Evolutionary conservation across 2,113 vertebrate genomes (phyloP).

Genomic region (Cavia porcellus): DNA sequence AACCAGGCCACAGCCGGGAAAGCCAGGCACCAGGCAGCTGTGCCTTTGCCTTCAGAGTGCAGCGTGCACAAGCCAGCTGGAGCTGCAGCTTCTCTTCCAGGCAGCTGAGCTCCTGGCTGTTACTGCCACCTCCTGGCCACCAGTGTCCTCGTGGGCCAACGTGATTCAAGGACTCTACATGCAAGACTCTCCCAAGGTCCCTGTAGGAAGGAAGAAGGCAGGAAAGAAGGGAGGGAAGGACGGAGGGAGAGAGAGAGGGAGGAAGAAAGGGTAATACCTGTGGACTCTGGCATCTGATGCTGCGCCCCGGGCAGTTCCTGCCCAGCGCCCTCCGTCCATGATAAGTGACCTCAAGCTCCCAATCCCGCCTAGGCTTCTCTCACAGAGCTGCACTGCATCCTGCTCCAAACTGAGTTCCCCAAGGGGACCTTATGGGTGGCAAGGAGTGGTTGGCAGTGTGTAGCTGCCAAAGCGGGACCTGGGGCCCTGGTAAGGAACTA

Average conservation of each 20-base stretch:
- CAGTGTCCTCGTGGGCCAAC: neutral
- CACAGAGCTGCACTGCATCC: neutral
- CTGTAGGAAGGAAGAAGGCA: neutral
- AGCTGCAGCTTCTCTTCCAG: neutral
- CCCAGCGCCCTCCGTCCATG: neutral
- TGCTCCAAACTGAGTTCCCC: neutral
- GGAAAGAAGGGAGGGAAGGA: no score
- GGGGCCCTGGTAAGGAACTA: neutral
- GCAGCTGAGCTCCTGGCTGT: neutral
- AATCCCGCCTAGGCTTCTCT: neutral
- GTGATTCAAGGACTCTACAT: neutral
- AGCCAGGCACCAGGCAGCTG: no score
- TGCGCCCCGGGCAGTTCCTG: no score
- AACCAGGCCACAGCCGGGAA: neutral
- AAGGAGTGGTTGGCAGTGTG: neutral
- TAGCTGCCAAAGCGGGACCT: neutral
- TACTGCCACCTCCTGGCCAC: neutral
- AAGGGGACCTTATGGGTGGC: neutral
- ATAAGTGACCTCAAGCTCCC: neutral
- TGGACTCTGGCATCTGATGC: neutral
- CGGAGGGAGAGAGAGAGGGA: neutral
- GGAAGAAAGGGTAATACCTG: neutral
- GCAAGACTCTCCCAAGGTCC: neutral
- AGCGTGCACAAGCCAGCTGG: rapidly evolving
- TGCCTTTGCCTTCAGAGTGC: neutral